A percentile compares a stretch with the other conserved stretches of the same genome.
Evolutionary conservation across 2,797 vertebrate genomes (phyloP).

Genomic region (Austrolebias charrua): DNA sequence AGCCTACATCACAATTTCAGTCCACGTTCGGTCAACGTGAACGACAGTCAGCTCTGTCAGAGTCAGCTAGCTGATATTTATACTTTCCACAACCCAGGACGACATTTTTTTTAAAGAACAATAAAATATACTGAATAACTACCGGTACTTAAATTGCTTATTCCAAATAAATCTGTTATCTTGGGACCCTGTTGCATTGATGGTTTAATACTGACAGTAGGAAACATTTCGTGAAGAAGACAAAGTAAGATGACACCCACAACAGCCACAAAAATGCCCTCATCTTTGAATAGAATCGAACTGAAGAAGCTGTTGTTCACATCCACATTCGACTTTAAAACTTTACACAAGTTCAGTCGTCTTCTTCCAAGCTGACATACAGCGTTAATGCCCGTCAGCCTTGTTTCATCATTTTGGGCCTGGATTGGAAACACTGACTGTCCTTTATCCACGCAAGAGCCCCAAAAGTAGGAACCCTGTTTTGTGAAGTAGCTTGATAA

Average conservation of each 20-base stretch:
- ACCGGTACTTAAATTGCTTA: no score
- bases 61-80: not conserved
- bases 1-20: slow-evolving; percentile 24
- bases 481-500: slow-evolving; percentile 70
- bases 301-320: slow-evolving; percentile 29
- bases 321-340: slow-evolving; percentile 41
- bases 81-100: not conserved
- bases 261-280: slow-evolving; percentile 31
- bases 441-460: slow-evolving; percentile 38
- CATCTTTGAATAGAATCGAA: slow-evolving; percentile 38
- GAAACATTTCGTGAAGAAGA: not conserved
- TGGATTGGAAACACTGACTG: slow-evolving; percentile 63
- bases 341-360: slow-evolving; percentile 27
- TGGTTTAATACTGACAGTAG: no score
- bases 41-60: slow-evolving; percentile 4
- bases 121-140: no score
- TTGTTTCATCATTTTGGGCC: slow-evolving; percentile 41
- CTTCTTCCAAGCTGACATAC: slow-evolving; percentile 37
- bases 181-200: not conserved
- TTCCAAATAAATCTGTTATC: no score
- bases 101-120: not conserved
- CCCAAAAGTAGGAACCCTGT: slow-evolving; percentile 43
- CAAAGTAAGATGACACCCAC: not conserved
- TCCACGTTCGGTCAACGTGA: slow-evolving; percentile 8
- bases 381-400: slow-evolving; percentile 16